phyloP scores from a whole-genome alignment of 2,888 invertebrate species.

The Tillus elongatus region DNA sequence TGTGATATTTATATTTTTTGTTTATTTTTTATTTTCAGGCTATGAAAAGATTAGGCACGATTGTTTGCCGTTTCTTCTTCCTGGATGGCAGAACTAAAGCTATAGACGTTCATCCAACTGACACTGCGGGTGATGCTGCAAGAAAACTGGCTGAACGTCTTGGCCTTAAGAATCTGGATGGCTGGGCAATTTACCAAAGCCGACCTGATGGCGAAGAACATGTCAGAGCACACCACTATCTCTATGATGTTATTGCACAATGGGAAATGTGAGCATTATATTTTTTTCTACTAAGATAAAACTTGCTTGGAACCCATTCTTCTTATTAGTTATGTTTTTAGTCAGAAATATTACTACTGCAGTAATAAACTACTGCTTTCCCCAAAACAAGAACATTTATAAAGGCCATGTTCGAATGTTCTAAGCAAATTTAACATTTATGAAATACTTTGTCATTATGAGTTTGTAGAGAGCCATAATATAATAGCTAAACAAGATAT shows the following conservation, averaged over 20 bases:
- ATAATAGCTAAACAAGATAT: too few relatives aligned
- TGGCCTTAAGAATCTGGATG: constrained; percentile 73
- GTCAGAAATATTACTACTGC: too few relatives aligned
- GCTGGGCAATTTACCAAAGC: constrained; percentile 93
- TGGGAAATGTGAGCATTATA: constrained; percentile 73
- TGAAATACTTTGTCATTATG: too few relatives aligned
- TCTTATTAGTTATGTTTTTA: too few relatives aligned
- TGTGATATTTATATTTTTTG: too few relatives aligned
- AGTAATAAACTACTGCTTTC: too few relatives aligned
- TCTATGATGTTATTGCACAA: constrained; percentile 88
- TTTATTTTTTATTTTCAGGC: constrained; percentile 49
- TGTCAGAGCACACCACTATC: constrained; percentile 80
- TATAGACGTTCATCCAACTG: constrained; percentile 89
- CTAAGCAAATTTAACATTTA: too few relatives aligned
- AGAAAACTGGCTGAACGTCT: constrained; percentile 81
- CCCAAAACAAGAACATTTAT: too few relatives aligned
- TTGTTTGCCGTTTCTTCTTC: constrained; percentile 90
- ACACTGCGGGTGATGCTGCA: constrained; percentile 86
- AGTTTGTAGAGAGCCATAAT: too few relatives aligned
- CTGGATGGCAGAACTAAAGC: constrained; percentile 92
- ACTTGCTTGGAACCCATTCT: too few relatives aligned
- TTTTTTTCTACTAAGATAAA: constrained; percentile 7
- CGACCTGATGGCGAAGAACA: constrained; percentile 81
- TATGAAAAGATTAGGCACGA: constrained; percentile 81
- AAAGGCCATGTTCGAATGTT: too few relatives aligned